Percentiles rank a stretch among this genome's conserved stretches.
phyloP scores from a whole-genome alignment of 1,140 invertebrate genomes.

The Rhagoletis pomonella region DNA sequence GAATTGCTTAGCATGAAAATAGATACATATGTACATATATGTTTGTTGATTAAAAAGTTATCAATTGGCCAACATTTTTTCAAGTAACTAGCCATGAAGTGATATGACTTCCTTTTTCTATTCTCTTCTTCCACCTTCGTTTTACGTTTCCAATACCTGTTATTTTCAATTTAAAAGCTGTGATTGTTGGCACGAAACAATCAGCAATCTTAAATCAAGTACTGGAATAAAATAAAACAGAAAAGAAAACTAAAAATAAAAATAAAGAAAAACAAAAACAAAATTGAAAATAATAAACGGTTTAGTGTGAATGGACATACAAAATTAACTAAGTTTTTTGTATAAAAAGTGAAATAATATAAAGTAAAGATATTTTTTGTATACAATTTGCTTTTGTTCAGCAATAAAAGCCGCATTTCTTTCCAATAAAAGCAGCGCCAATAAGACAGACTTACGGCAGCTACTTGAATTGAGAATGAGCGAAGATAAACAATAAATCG shows the following conservation, averaged over 20 bases:
- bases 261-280: neutral
- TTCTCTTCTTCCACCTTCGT: neutral
- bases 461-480: neutral
- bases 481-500: neutral
- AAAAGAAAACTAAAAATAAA: neutral
- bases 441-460: neutral
- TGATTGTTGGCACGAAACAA: neutral
- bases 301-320: slow-evolving; percentile 23
- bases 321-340: slow-evolving; percentile 3
- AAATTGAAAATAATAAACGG: neutral
- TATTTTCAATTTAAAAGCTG: neutral
- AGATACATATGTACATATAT: no score
- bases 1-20: no score
- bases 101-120: neutral
- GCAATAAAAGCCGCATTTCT: neutral
- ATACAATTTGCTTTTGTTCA: neutral
- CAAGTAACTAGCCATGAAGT: no score
- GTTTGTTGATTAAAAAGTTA: no score
- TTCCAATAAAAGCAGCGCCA: no score
- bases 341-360: neutral
- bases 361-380: neutral
- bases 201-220: neutral
- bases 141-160: neutral
- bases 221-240: neutral
- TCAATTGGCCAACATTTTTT: no score